phyloP scores from a whole-genome alignment of 2,797 vertebrate genomes.

The Bradypodion ventrale region DNA sequence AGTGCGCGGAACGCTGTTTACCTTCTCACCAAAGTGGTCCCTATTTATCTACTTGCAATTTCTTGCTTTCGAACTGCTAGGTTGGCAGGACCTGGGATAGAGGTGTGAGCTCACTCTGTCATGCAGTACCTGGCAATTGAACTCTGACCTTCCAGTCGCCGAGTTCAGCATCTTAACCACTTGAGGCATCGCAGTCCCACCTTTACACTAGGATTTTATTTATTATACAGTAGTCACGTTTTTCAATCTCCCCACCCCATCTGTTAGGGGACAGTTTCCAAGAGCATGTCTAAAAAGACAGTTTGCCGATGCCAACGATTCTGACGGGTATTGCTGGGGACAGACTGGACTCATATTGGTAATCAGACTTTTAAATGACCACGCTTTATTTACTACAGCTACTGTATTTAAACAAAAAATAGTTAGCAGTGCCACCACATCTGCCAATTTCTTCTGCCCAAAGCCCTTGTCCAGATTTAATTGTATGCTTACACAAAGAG shows the following conservation, averaged over 20 bases:
- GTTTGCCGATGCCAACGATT: background rate
- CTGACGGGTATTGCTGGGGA: background rate
- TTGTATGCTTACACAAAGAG: background rate
- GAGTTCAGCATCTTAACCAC: no score
- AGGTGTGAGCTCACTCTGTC: no score
- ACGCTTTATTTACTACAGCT: background rate
- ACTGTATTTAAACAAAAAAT: background rate
- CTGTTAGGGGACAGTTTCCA: background rate
- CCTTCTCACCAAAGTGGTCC: no score
- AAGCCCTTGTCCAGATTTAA: background rate
- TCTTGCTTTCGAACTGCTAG: no score
- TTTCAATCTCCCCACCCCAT: background rate
- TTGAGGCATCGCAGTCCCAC: no score
- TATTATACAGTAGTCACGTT: background rate
- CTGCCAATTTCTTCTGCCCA: background rate
- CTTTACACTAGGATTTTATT: conserved; percentile 8
- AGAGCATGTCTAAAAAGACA: background rate
- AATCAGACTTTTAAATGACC: background rate
- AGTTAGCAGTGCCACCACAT: background rate
- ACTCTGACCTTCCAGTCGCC: no score
- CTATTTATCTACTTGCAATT: no score
- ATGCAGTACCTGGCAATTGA: no score
- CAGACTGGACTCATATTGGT: background rate
- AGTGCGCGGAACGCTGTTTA: no score
- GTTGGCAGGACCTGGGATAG: no score